Percentiles rank a stretch among this genome's conserved stretches.
These are phyloP conservation scores for Agonopterix subpropinquella DNA, from an alignment of 2,888 invertebrate genomes.

Conservation along the genomic window DNA sequence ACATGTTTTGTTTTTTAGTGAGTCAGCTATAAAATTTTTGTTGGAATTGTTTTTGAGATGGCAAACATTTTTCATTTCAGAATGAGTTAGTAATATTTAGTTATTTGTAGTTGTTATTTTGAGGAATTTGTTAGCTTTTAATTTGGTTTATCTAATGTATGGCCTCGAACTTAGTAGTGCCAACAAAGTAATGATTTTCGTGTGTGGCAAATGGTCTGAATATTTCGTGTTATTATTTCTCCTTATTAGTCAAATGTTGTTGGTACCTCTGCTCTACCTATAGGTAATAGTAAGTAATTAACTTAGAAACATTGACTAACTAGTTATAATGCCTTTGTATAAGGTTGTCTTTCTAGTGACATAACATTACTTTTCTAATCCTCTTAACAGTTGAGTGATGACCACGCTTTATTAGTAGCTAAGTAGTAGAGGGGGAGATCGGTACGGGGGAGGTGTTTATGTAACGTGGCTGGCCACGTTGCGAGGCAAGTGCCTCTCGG, in stretches of 20 bases:
- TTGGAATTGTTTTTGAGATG: not conserved
- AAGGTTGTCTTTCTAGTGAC: too few species aligned
- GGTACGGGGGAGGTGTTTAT: slow-evolving; percentile 19
- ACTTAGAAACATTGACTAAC: not conserved
- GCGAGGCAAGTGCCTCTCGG: slow-evolving; percentile 17
- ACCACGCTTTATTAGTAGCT: too few species aligned
- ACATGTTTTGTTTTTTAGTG: slow-evolving; percentile 12
- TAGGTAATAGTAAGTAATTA: too few species aligned
- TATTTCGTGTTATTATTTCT: too few species aligned
- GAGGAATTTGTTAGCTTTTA: slow-evolving; percentile 13
- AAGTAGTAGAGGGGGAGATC: too few species aligned
- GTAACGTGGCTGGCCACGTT: slow-evolving; percentile 43
- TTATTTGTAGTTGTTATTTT: slow-evolving; percentile 20
- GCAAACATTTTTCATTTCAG: too few species aligned
- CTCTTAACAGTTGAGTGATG: too few species aligned
- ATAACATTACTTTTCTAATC: too few species aligned
- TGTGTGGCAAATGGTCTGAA: too few species aligned
- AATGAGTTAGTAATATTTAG: slow-evolving; percentile 12
- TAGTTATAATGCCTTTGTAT: too few species aligned
- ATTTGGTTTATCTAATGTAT: slow-evolving; percentile 35
- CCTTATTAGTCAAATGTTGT: too few species aligned
- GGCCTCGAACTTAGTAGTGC: slow-evolving; percentile 20
- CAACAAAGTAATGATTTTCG: slow-evolving; percentile 1
- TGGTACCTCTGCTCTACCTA: too few species aligned
- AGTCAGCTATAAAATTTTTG: slow-evolving; percentile 15